Conservation (phyloP, 2,888 invertebrate species). For the Cryptocheilus praepositus region DNA sequence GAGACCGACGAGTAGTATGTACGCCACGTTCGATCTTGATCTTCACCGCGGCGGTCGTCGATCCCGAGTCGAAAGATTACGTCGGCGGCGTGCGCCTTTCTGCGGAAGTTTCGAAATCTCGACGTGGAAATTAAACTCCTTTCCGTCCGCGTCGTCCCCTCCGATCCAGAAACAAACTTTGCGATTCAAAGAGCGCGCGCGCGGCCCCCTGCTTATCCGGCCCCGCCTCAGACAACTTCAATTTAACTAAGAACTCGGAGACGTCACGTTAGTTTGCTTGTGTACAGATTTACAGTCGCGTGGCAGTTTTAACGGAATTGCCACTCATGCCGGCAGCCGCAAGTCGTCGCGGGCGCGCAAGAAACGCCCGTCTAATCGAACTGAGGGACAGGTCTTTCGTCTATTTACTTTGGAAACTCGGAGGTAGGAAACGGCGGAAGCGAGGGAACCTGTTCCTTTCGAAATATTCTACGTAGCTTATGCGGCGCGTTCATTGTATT, state of each 20-base stretch:
- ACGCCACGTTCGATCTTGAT: slow-evolving; percentile 12
- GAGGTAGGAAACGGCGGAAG: not conserved
- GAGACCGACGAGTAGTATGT: not conserved
- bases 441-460: too few species aligned
- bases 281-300: slow-evolving; percentile 38
- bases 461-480: too few species aligned
- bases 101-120: not conserved
- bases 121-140: slow-evolving; percentile 13
- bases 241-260: slow-evolving; percentile 45
- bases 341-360: too few species aligned
- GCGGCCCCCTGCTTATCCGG: not conserved
- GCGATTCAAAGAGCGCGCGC: slow-evolving; percentile 15
- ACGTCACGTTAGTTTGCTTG: slow-evolving; percentile 38
- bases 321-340: too few species aligned
- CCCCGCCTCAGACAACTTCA: slow-evolving; percentile 32
- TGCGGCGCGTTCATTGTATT: too few species aligned
- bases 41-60: too few species aligned
- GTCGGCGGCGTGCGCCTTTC: too few species aligned
- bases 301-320: slow-evolving; percentile 29
- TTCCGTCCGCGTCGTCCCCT: slow-evolving; percentile 11
- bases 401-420: not conserved
- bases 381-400: too few species aligned
- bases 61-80: too few species aligned
- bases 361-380: too few species aligned
- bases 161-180: not conserved